These are phyloP conservation scores for Bufotes viridis DNA, from an alignment of 2,797 vertebrate species.

Conservation along the genomic window DNA sequence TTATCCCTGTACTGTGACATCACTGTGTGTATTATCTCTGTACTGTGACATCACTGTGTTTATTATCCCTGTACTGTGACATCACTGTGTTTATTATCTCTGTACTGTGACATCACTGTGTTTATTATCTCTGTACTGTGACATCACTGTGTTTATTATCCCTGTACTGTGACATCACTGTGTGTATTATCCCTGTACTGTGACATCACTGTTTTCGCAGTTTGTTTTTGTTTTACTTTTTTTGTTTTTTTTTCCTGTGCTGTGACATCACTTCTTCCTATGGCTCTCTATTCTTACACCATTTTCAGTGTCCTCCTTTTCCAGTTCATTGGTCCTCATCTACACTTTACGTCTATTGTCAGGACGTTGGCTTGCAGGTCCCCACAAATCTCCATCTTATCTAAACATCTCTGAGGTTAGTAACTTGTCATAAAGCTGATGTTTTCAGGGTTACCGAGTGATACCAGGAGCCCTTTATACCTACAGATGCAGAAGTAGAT, in stretches of 20 bases:
- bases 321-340: neutral
- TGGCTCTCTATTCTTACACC: too few species aligned
- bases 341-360: neutral
- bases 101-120: too few species aligned
- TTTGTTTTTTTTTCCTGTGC: too few species aligned
- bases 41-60: conserved; percentile 5
- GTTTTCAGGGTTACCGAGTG: neutral
- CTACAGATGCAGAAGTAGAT: conserved; percentile 40
- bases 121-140: too few species aligned
- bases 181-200: too few species aligned
- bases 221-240: too few species aligned
- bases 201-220: too few species aligned
- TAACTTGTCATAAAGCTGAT: neutral
- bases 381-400: neutral
- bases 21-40: neutral
- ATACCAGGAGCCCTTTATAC: neutral
- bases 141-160: too few species aligned
- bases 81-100: neutral
- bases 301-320: neutral
- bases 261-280: too few species aligned
- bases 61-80: neutral
- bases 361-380: neutral
- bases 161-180: too few species aligned
- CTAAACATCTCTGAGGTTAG: neutral
- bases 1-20: neutral